Evolutionary conservation across 2,113 vertebrate species (phyloP), one percentile per base, ranked within the genome.

Genomic region (Daboia siamensis): DNA sequence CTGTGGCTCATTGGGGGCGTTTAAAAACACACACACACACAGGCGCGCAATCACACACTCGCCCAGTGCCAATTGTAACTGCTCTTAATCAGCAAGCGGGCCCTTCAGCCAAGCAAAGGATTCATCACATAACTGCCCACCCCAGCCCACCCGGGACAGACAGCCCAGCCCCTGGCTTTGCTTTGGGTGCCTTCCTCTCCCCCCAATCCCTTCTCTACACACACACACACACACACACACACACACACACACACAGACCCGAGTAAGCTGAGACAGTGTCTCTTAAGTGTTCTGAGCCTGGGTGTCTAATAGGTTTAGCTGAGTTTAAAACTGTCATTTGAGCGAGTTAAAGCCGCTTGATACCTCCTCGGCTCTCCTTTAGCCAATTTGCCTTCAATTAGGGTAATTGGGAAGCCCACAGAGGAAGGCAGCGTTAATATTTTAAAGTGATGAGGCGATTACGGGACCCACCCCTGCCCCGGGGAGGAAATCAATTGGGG

Each of bases 321-420:
- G 96, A 97, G 97, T 97, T 98, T 98, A 98, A 97, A 96, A 96
- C 97, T 98, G 98, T 98, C 98, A 98, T 98, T 98, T 98, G 98
- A 98, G 98, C 98, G 97, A 98, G 97, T 98, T 98, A 98, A 98
- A 97, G 97, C 97, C 46, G 96, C 97, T 97, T 98, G 98, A 98
- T 97, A 98, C 97, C 97, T 97, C 97, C 96, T 97, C 97, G 97
- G 97, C 96, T 96, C 97, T 98, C 97, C 98, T 98, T 98, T 98
- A 98, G 98, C 98, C 97, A 98, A 98, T 98, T 97, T 97, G 97
- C 97, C 96, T 97, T 97, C 98, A 98, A 98, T 98, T 98, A 98
- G 97, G 96, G 96, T 98, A 98, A 98, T 97, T 97, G 97, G 97
- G 97, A 98, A 98, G 98, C 97, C 97, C 97, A 96, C 93, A 94